phyloP scores from a whole-genome alignment of 1,140 invertebrate species.

The Oreohelix idahoensis region DNA sequence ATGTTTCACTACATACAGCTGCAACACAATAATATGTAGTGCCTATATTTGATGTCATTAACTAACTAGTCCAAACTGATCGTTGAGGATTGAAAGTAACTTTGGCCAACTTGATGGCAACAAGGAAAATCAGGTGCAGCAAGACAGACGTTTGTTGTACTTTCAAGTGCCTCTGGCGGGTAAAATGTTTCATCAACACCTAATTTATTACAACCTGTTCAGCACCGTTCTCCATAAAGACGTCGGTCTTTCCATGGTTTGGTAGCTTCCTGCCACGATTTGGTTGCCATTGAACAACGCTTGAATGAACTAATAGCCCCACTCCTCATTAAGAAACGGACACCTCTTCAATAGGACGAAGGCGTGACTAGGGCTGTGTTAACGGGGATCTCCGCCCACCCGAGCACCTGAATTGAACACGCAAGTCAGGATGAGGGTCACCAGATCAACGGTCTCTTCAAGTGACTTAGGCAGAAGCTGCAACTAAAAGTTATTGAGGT shows the following conservation, averaged over 20 bases:
- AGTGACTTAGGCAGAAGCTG: too few species aligned
- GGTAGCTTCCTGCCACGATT: neutral
- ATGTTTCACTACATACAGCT: too few species aligned
- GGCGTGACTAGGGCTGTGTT: neutral
- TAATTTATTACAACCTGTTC: neutral
- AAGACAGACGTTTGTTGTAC: neutral
- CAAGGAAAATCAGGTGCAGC: neutral
- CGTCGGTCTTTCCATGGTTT: neutral
- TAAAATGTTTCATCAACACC: neutral
- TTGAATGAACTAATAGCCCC: constrained; percentile 12
- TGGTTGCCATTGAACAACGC: neutral
- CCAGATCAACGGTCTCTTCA: neutral
- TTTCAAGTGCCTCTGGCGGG: neutral
- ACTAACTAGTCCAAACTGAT: too few species aligned
- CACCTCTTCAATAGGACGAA: constrained; percentile 3
- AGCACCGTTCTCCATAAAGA: neutral
- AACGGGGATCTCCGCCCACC: neutral
- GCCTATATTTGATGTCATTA: too few species aligned
- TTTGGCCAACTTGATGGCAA: too few species aligned
- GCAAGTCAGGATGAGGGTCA: neutral
- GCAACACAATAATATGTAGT: too few species aligned
- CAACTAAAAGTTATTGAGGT: too few species aligned
- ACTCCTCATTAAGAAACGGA: constrained; percentile 9
- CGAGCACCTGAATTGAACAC: neutral
- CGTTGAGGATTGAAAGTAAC: too few species aligned